Evolutionary conservation across 2,797 vertebrate genomes (phyloP).

Genomic region (Megalops cyprinoides): DNA sequence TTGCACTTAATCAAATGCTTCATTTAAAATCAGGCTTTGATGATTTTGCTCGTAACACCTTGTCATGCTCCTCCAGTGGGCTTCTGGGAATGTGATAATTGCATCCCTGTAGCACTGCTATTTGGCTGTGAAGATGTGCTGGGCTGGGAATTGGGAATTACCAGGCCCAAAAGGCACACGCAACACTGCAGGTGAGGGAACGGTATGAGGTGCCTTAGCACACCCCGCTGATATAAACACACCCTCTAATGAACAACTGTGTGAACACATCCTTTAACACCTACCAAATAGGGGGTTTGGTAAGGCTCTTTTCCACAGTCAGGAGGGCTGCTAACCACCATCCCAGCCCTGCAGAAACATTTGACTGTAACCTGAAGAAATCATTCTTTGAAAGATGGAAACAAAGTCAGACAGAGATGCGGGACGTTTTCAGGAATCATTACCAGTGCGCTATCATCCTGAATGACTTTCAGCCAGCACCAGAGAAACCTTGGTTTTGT

Average conservation of each 20-base stretch:
- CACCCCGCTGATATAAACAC: conserved; percentile 20
- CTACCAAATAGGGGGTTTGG: neutral
- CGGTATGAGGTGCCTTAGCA: neutral
- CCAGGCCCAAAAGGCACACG: conserved; percentile 42
- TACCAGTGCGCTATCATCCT: conserved; percentile 77
- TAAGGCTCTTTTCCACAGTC: neutral
- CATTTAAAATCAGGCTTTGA: conserved; percentile 74
- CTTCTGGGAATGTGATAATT: conserved; percentile 69
- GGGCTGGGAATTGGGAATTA: conserved; percentile 55
- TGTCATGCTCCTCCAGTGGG: conserved; percentile 62
- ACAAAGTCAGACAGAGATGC: conserved; percentile 69
- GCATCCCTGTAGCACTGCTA: conserved; percentile 65
- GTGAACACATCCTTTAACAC: conserved; percentile 25
- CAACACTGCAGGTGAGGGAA: conserved; percentile 31
- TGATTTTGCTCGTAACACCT: conserved; percentile 69
- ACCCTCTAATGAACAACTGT: conserved; percentile 18
- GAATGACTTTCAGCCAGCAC: conserved; percentile 76
- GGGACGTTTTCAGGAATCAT: conserved; percentile 77
- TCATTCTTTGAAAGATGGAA: conserved; percentile 70
- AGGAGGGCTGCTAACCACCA: neutral
- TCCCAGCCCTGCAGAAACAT: neutral
- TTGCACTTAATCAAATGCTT: conserved; percentile 68
- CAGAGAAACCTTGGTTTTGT: conserved; percentile 64
- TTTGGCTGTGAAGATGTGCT: conserved; percentile 53
- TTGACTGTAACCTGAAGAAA: neutral